Percentiles rank a stretch among this genome's conserved stretches.
phyloP scores from a whole-genome alignment of 2,797 vertebrate genomes.

The Melopsittacus undulatus region DNA sequence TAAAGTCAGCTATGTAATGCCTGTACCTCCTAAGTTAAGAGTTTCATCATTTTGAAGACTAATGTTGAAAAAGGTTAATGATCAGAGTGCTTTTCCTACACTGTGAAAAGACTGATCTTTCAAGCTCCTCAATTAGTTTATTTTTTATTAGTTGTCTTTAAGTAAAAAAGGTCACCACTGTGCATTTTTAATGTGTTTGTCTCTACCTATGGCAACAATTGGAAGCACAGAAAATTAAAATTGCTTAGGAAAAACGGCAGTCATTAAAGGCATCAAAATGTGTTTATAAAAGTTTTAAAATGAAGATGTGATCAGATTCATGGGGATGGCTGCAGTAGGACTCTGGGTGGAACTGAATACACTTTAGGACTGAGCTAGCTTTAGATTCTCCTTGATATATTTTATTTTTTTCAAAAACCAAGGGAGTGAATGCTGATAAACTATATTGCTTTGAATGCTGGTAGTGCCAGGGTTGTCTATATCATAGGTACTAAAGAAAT shows the following conservation, averaged over 20 bases:
- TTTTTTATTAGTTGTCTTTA: not conserved
- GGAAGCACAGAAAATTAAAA: not conserved
- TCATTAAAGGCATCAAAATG: not conserved
- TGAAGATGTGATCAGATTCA: not conserved
- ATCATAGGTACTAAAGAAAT: not conserved
- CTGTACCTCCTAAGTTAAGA: not conserved
- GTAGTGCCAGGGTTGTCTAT: not conserved
- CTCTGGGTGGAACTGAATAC: not conserved
- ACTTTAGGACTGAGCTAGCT: not conserved
- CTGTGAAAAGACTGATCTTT: not conserved
- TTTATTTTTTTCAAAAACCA: not conserved
- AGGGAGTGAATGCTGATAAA: not conserved
- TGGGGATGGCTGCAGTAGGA: not conserved
- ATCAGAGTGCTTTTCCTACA: not conserved
- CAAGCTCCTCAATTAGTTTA: not conserved
- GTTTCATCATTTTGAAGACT: not conserved
- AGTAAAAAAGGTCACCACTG: not conserved
- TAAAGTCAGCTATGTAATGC: not conserved
- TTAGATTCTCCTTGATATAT: not conserved
- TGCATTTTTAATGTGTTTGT: not conserved
- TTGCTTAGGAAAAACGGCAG: not conserved
- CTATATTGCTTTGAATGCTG: not conserved
- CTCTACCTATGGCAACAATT: not conserved
- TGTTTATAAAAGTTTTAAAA: not conserved
- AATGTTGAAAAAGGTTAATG: not conserved